A percentile compares a stretch with the other conserved stretches of the same genome.
These are phyloP conservation scores for Phoenicopterus ruber DNA, from an alignment of 2,113 vertebrate genomes.

Conservation along the genomic window DNA sequence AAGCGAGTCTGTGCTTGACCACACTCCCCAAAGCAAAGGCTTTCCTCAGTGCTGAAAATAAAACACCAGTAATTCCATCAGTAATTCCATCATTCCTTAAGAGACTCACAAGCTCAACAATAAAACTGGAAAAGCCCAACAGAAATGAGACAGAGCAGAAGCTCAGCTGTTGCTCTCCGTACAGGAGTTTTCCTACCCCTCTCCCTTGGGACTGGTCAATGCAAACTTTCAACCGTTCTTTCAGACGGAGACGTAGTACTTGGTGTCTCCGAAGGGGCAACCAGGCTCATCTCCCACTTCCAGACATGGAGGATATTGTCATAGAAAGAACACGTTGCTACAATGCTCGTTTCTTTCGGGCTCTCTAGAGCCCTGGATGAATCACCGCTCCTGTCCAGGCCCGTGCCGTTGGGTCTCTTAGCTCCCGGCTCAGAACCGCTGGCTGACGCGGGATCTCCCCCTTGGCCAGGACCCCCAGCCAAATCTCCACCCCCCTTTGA, in stretches of 20 bases:
- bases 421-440: rapidly evolving
- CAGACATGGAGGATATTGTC: conserved; percentile 90
- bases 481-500: background rate
- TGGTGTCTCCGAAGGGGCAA: background rate
- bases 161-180: background rate
- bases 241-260: background rate
- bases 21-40: background rate
- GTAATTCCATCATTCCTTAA: no score
- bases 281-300: conserved; percentile 83
- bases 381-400: background rate
- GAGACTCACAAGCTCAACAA: background rate
- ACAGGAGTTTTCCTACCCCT: background rate
- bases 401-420: background rate
- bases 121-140: background rate
- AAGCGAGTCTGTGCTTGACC: background rate
- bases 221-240: background rate
- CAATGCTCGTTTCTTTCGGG: conserved; percentile 55
- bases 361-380: background rate
- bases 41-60: background rate
- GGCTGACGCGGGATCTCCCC: background rate
- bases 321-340: conserved; percentile 94
- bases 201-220: background rate
- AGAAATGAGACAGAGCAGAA: background rate
- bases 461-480: background rate
- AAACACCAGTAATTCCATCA: background rate